Percentiles rank a stretch among this genome's conserved stretches.
Evolutionary conservation across 1,140 invertebrate species (phyloP).

Genomic region (Trypoxylus dichotomus): DNA sequence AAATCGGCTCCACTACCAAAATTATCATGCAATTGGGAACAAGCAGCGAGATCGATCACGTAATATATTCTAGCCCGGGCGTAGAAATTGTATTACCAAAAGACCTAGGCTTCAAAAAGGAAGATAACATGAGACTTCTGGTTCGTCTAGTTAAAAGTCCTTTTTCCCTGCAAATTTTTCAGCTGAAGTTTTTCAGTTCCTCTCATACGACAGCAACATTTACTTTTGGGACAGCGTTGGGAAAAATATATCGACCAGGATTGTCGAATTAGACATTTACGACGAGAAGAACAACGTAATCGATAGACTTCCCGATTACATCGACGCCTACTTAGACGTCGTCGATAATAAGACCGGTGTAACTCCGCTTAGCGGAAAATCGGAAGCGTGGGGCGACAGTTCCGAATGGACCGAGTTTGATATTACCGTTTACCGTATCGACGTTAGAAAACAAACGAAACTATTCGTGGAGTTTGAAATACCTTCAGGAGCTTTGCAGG

Average conservation of each 20-base stretch:
- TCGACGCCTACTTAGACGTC: not conserved
- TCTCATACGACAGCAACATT: not conserved
- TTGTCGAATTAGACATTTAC: constrained; percentile 14
- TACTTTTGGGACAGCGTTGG: not conserved
- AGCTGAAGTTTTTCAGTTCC: not conserved
- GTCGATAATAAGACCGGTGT: not conserved
- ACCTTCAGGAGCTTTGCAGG: not conserved
- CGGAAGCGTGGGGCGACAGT: not conserved
- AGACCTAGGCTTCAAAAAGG: not conserved
- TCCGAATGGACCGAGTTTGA: not conserved
- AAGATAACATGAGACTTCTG: not conserved
- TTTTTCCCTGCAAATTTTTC: not conserved
- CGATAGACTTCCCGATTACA: not conserved
- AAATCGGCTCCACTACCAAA: not conserved
- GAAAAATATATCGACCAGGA: not conserved
- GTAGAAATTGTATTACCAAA: not conserved
- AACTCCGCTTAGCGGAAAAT: not conserved
- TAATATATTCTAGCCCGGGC: not conserved
- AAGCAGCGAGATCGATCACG: not conserved
- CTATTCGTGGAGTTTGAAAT: not conserved
- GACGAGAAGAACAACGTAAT: not conserved
- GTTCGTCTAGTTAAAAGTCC: not conserved
- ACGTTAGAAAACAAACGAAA: not conserved
- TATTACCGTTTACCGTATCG: constrained; percentile 21
- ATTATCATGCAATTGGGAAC: constrained; percentile 6